Evolutionary conservation across 1,140 invertebrate genomes (phyloP).

Genomic region (Cyphomyrmex costatus): DNA sequence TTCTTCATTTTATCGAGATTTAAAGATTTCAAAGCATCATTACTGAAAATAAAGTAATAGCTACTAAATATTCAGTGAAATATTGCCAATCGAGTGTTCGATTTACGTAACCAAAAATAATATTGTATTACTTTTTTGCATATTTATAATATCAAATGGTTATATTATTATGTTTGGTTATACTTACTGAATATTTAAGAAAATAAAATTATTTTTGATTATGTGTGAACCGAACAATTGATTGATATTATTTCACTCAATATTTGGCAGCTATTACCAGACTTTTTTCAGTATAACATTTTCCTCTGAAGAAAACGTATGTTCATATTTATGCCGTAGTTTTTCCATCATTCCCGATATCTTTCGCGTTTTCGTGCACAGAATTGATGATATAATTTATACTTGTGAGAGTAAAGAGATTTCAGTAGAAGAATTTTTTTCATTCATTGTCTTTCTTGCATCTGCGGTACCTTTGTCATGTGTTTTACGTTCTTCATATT

Average conservation of each 20-base stretch:
- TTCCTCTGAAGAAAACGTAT: neutral
- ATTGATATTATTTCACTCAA: too few species aligned
- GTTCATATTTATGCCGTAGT: slow-evolving; percentile 6
- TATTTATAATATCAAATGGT: too few species aligned
- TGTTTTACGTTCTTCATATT: neutral
- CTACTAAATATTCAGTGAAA: too few species aligned
- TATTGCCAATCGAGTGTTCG: too few species aligned
- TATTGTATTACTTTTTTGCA: too few species aligned
- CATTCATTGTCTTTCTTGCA: neutral
- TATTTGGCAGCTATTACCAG: too few species aligned
- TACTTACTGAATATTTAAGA: too few species aligned
- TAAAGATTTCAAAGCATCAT: neutral
- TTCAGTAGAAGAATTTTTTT: neutral
- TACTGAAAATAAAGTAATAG: too few species aligned
- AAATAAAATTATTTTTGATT: too few species aligned
- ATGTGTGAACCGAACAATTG: too few species aligned
- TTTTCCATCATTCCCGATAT: slow-evolving; percentile 26
- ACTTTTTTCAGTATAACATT: neutral
- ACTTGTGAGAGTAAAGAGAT: slow-evolving; percentile 12
- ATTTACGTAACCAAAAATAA: too few species aligned
- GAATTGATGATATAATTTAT: slow-evolving; percentile 24
- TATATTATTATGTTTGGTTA: too few species aligned
- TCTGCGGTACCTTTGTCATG: neutral
- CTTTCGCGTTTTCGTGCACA: slow-evolving; percentile 55
- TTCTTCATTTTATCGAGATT: slow-evolving; percentile 29